A percentile compares a stretch with the other conserved stretches of the same genome.
These are phyloP conservation scores for Paramuricea clavata DNA, from an alignment of 92 coral and sea anemone genomes.

Conservation along the genomic window DNA sequence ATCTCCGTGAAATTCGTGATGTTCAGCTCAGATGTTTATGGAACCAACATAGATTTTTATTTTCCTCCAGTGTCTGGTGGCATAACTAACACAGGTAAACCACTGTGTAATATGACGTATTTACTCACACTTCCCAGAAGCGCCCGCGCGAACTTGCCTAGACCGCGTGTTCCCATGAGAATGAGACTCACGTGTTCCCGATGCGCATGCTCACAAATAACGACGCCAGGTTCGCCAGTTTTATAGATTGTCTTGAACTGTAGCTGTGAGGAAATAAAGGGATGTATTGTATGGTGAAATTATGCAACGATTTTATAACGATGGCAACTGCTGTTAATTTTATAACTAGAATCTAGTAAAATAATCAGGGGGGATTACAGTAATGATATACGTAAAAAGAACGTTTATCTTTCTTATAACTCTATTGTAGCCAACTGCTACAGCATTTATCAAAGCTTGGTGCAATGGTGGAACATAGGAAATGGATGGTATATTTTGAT, in stretches of 20 bases:
- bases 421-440: too few relatives aligned
- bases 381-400: not conserved
- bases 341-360: not conserved
- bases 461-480: too few relatives aligned
- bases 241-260: conserved; percentile 73
- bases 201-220: conserved; percentile 79
- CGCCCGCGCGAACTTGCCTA: conserved; percentile 89
- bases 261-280: too few relatives aligned
- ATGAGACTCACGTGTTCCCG: conserved; percentile 77
- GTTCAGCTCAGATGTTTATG: too few relatives aligned
- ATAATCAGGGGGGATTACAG: not conserved
- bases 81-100: conserved; percentile 79
- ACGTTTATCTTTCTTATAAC: too few relatives aligned
- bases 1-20: too few relatives aligned
- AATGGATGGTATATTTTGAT: too few relatives aligned
- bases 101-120: conserved; percentile 79
- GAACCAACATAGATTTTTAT: not conserved
- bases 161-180: conserved; percentile 87
- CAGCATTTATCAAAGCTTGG: too few relatives aligned
- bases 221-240: conserved; percentile 78
- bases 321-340: not conserved
- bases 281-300: too few relatives aligned
- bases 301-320: not conserved
- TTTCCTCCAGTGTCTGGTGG: conserved; percentile 70
- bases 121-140: conserved; percentile 93